A percentile compares a stretch with the other conserved stretches of the same genome.
Evolutionary conservation across 1,140 invertebrate genomes (phyloP).

Genomic region (Neodiprion virginianus): DNA sequence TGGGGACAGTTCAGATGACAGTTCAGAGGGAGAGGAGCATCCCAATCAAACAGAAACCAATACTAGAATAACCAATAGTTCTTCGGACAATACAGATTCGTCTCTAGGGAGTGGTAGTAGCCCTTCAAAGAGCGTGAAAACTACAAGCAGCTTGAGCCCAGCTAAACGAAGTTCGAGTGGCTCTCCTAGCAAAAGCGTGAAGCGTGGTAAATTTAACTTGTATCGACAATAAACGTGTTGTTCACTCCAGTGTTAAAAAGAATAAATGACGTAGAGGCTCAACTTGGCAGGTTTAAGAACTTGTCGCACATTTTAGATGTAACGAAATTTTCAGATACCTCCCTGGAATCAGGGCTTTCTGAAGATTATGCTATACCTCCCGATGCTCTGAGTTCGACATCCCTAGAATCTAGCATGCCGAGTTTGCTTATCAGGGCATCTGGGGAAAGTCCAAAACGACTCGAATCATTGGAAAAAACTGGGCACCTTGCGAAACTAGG

Average conservation of each 20-base stretch:
- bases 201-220: conserved; percentile 49
- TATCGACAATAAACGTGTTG: too few species aligned
- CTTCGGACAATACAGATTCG: conserved; percentile 59
- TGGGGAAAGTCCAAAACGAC: conserved; percentile 74
- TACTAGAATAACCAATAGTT: conserved; percentile 64
- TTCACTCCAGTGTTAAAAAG: too few species aligned
- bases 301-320: conserved; percentile 20
- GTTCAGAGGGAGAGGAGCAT: conserved; percentile 86
- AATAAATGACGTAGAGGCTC: too few species aligned
- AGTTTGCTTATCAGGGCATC: conserved; percentile 70
- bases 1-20: conserved; percentile 94
- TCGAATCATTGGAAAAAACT: conserved; percentile 86
- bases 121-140: conserved; percentile 85
- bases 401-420: conserved; percentile 74
- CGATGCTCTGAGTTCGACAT: conserved; percentile 83
- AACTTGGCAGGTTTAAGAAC: not conserved
- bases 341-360: conserved; percentile 90
- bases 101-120: conserved; percentile 73
- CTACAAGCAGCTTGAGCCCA: conserved; percentile 81
- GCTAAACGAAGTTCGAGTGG: conserved; percentile 85
- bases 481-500: conserved; percentile 94
- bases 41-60: conserved; percentile 60
- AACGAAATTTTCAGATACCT: conserved; percentile 74
- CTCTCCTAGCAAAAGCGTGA: conserved; percentile 77
- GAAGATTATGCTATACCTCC: conserved; percentile 96